Conservation (phyloP, 92 coral and sea anemone genomes). For the Zoanthus gigantus region DNA sequence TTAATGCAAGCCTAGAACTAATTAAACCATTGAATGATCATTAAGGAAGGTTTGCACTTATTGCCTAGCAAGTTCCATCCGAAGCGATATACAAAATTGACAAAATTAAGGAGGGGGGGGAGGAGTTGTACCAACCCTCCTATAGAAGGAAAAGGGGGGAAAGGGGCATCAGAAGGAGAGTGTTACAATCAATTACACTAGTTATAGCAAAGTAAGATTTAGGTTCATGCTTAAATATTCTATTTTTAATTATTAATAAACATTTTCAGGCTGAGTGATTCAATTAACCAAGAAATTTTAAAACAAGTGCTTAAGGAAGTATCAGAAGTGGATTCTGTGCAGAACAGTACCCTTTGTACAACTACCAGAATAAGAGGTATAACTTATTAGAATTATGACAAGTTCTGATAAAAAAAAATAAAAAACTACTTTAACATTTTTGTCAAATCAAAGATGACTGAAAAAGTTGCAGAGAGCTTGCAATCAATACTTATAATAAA, state of each 20-base stretch:
- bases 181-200: not conserved
- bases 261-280: too few species aligned
- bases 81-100: slow-evolving; percentile 5
- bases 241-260: too few species aligned
- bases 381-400: not conserved
- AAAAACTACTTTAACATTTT: not conserved
- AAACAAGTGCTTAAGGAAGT: too few species aligned
- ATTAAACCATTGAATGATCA: slow-evolving; percentile 32
- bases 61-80: slow-evolving; percentile 36
- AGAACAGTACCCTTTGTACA: not conserved
- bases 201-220: too few species aligned
- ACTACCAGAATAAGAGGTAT: slow-evolving; percentile 4
- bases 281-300: too few species aligned
- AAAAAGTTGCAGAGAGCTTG: not conserved
- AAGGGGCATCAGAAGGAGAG: slow-evolving; percentile 12
- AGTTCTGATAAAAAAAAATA: not conserved
- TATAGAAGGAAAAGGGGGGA: not conserved
- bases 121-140: not conserved
- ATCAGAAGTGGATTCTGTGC: not conserved
- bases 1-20: slow-evolving; percentile 17
- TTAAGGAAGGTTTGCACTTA: slow-evolving; percentile 30
- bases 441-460: slow-evolving; percentile 1
- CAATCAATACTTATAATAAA: not conserved
- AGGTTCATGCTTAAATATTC: too few species aligned
- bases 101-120: not conserved